Evolutionary conservation across 1,140 invertebrate species (phyloP), one percentile per base, ranked within the genome.

Genomic region (Onthophagus taurus): DNA sequence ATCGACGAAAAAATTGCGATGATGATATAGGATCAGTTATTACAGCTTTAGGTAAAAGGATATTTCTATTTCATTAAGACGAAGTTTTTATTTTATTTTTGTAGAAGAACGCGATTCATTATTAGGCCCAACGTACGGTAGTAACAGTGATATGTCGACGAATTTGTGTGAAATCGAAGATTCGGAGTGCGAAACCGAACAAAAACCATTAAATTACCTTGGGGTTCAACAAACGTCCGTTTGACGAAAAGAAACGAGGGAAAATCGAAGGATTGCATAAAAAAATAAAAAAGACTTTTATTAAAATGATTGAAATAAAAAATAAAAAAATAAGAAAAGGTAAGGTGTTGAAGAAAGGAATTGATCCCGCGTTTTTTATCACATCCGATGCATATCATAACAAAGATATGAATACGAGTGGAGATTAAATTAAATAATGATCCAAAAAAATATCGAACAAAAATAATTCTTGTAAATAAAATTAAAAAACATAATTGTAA

Each of bases 151-250:
- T 64, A 72, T 90, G 37, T 90, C 88, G 14, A 80, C 86, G 16
- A 81, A 85, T 67, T 72, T 93, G 20, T 93, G 89, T 72, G 89
- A 92, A 72, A 90, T 93, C 58, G 89, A 92, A 67, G 89, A 92
- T 67, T 86, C 83, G n/a, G 85, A 89, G 60, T 78, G 74, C 55
- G 81, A 84, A 59, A 59, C 66, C 43, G 72, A 75, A 54, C 66
- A 70, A 42, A 75, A 76, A 55, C 72, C 65, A 37, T 63, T 73
- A 44, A 65, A 65, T 45, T 74, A 71, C 64, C 53, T 70, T 42
- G 62, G 66, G 14, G 67, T 75, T 42, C 74, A 74, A 34, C 74
- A 76, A 45, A 76, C 74, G 21, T 72, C 72, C 44, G 74, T 76
- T 63, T 76, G 72, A 76, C 71, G 52, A 57, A 41, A 36, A 47